phyloP scores from a whole-genome alignment of 1,140 invertebrate genomes.

The Geopemphigus sp. region DNA sequence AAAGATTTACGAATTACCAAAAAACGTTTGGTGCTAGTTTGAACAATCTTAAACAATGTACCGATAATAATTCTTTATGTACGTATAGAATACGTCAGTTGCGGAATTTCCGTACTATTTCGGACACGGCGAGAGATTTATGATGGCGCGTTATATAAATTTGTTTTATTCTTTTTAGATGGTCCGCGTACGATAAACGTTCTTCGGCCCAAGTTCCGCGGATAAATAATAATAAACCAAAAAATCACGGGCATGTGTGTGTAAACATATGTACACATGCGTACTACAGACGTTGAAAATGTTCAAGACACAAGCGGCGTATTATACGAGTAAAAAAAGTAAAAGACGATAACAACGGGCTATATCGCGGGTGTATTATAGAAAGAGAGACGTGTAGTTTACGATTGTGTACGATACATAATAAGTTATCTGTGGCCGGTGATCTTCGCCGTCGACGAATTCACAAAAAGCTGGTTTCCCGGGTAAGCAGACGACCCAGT shows the following conservation, averaged over 20 bases:
- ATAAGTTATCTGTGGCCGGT: background rate
- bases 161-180: constrained; percentile 22
- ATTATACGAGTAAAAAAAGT: constrained; percentile 17
- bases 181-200: constrained; percentile 11
- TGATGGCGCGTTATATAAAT: background rate
- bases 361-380: too few species aligned
- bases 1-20: too few species aligned
- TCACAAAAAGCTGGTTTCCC: background rate
- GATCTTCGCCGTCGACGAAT: background rate
- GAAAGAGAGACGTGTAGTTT: background rate
- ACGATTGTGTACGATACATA: background rate
- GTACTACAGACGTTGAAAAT: background rate
- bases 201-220: background rate
- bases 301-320: background rate
- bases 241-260: too few species aligned
- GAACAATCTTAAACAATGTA: too few species aligned
- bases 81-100: too few species aligned
- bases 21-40: too few species aligned
- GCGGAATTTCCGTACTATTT: background rate
- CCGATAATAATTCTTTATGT: too few species aligned
- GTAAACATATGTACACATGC: background rate
- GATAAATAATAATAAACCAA: background rate
- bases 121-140: background rate
- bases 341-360: background rate
- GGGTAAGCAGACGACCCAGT: background rate